Percentiles rank a stretch among this genome's conserved stretches.
These are phyloP conservation scores for Leptobrachium leishanense DNA, from an alignment of 2,113 vertebrate species.

Conservation along the genomic window DNA sequence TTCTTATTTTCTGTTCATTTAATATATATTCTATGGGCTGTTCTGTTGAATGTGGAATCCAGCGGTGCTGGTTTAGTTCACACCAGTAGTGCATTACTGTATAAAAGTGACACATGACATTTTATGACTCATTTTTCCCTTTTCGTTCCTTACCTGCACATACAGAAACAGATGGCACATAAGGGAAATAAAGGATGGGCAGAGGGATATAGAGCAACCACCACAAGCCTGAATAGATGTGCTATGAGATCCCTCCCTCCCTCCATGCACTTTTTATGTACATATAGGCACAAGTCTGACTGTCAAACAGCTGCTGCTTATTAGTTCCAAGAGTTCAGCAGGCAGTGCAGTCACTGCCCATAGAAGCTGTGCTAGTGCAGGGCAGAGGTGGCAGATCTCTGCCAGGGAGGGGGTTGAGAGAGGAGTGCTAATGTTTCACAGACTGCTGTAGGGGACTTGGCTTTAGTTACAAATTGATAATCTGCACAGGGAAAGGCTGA, in stretches of 20 bases:
- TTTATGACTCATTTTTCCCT: too few relatives aligned
- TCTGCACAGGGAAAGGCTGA: constrained; percentile 57
- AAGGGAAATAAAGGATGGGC: neutral
- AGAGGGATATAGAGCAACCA: constrained; percentile 28
- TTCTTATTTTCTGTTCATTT: too few relatives aligned
- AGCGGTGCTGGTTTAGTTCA: too few relatives aligned
- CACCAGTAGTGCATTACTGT: too few relatives aligned
- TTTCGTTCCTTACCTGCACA: constrained; percentile 7
- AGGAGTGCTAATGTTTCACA: constrained; percentile 64
- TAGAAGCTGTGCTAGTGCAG: constrained; percentile 38
- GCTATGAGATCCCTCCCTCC: constrained; percentile 56
- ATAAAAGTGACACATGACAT: too few relatives aligned
- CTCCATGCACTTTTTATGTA: constrained; percentile 61
- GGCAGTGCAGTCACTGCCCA: constrained; percentile 60
- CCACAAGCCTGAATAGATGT: constrained; percentile 48
- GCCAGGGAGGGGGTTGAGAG: constrained; percentile 55
- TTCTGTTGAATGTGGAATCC: too few relatives aligned
- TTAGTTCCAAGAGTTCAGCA: constrained; percentile 73
- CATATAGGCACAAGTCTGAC: constrained; percentile 70
- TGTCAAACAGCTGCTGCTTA: constrained; percentile 66
- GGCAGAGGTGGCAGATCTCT: constrained; percentile 51
- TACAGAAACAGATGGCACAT: constrained; percentile 7
- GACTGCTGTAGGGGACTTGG: constrained; percentile 61
- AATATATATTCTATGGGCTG: too few relatives aligned
- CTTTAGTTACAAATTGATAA: constrained; percentile 63